Conservation (phyloP, 2,113 vertebrate species). For the Dipodomys ordii region DNA sequence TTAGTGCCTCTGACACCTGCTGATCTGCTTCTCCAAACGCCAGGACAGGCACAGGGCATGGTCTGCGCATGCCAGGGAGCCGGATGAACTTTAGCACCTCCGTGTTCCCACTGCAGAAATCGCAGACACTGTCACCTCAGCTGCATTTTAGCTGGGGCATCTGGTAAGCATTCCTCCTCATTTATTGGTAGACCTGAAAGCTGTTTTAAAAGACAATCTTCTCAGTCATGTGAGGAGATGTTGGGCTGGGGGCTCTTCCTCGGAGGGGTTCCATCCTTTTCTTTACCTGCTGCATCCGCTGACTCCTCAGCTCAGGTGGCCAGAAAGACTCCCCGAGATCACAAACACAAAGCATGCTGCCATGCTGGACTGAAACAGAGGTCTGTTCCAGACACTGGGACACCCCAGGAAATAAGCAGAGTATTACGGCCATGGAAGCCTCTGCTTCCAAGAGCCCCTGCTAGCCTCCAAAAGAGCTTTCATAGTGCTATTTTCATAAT, state of each 20-base stretch:
- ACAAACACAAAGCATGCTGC: background rate
- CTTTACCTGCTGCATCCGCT: background rate
- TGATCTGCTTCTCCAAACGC: too few species aligned
- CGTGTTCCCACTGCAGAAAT: too few species aligned
- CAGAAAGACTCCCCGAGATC: background rate
- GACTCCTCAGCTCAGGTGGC: background rate
- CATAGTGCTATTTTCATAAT: background rate
- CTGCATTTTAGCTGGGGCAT: background rate
- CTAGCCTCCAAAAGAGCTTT: background rate
- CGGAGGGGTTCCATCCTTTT: background rate
- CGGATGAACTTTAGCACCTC: too few species aligned
- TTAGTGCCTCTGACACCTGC: fast-evolving
- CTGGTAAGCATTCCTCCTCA: background rate
- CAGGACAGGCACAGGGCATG: too few species aligned
- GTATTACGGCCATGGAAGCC: background rate
- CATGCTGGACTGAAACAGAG: background rate
- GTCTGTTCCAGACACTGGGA: too few species aligned
- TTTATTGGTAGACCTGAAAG: background rate
- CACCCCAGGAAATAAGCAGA: background rate
- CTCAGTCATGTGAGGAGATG: background rate
- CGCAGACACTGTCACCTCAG: too few species aligned
- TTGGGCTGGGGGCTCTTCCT: background rate
- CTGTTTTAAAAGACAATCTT: background rate
- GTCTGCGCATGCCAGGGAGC: background rate
- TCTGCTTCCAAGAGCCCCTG: background rate